Conservation (phyloP, 1,140 invertebrate genomes). For the Lasioglossum albipes region DNA sequence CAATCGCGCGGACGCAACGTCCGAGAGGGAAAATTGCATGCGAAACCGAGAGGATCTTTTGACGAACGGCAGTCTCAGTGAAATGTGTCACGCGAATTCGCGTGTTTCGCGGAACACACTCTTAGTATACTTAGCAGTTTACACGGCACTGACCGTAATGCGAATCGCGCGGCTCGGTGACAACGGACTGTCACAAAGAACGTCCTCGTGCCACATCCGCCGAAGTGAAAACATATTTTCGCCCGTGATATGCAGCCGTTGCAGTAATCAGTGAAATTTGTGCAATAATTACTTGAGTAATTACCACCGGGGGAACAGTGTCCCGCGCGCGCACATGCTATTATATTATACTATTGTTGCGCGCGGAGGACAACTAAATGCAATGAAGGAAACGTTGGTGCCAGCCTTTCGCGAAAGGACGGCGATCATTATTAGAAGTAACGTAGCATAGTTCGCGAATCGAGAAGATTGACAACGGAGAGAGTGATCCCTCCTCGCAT, state of each 20-base stretch:
- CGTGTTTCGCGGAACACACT: constrained; percentile 16
- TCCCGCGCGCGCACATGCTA: background rate
- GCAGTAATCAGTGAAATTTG: constrained; percentile 3
- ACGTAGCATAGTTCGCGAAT: background rate
- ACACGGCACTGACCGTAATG: constrained; percentile 41
- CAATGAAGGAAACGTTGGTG: background rate
- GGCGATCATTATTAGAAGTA: too few species aligned
- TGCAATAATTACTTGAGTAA: background rate
- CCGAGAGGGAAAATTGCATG: background rate
- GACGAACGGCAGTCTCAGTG: background rate
- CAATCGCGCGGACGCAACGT: background rate
- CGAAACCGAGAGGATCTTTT: background rate
- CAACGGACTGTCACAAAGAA: constrained; percentile 56
- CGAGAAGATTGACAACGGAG: background rate
- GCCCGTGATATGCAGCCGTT: constrained; percentile 33
- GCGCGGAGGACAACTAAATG: background rate
- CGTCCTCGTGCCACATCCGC: constrained; percentile 61
- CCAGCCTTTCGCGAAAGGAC: too few species aligned
- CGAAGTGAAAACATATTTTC: constrained; percentile 55
- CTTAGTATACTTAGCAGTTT: constrained; percentile 8
- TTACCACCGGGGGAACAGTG: background rate
- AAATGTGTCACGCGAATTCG: constrained; percentile 40
- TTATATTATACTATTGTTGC: background rate
- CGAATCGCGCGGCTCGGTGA: constrained; percentile 44
- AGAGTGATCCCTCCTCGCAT: constrained; percentile 2